Evolutionary conservation across 2,797 vertebrate genomes (phyloP), one percentile per base, ranked within the genome.

Genomic region (Anolis apletophallus): DNA sequence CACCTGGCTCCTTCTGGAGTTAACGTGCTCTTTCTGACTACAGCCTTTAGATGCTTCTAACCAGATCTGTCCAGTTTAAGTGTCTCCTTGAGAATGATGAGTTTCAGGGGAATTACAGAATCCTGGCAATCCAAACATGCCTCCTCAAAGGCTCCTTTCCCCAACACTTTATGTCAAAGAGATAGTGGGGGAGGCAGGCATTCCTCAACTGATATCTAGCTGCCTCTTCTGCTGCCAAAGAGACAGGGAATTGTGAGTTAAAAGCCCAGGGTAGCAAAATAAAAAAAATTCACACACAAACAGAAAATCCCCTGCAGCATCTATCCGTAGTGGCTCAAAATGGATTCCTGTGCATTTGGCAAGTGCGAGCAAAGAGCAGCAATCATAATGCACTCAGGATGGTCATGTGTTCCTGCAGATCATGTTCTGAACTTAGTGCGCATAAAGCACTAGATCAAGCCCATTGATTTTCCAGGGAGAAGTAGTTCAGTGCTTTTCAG

Each of bases 221-320:
- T 90, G 92, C 92, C 92, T 94, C 90, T 90, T 89, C 89, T 82
- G 83, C 64, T 85, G 10, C 40, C 46, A 0, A 55, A 88, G 83
- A 82, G 82, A 85, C 88, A 93, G 92, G 93, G 93, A 54, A 71
- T 55, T 55, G 1, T 68, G 88, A 87, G 85, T 92, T 90, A 87
- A 85, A 87, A 21, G 52, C 0, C 0, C 0, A 0, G 52, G 72
- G 78, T 7, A 29, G n/a, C 5, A 12, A 76, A 54, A 69, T 69
- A 81, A 54, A 69, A 7, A 81, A 14, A 8, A 14, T 7, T 36
- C 85, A 26, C 36, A 72, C 19, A 26, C 23, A 57, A 2, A 34
- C 32, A 69, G 36, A 29, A 17, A 32, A n/a, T 21, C 10, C 9
- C n/a, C 83, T 84, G 55, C 0, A 0, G 16, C 50, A 16, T n/a